Base-by-base conservation (phyloP, 2,113 vertebrate species). In the Rhabdornis inornatus region DNA sequence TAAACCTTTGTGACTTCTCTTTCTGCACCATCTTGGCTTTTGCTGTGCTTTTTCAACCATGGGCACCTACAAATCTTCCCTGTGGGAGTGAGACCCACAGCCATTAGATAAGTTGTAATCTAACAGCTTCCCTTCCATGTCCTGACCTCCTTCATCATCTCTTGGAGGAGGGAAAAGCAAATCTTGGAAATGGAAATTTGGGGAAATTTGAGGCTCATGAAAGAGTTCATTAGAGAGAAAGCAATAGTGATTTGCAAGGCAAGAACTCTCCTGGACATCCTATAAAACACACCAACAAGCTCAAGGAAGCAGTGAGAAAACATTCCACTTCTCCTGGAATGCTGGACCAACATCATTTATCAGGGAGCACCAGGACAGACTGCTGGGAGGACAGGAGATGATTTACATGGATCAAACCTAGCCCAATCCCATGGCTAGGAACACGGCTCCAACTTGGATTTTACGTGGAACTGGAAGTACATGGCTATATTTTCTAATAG, bases 321-420 rank as follows among this genome's bases (percentile, higher is more conserved):
- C 22, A 18, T 30, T 44, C 18, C 24, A 16, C 33, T 81, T 42
- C 53, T 75, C 50, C 72, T 87, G 61, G 39, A 2, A 1, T n/a
- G 40, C 6, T 2, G 7, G 59, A 78, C n/a, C 35, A 70, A 49
- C 0, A 0, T 6, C 1, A 2, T 50, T 22, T 55, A 80, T 87
- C 57, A 68, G 39, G 52, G 37, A 75, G 40, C 1, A 4, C 27
- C 44, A 75, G 31, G 30, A 57, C 42, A 74, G 15, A 28, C 6
- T 24, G 7, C 68, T 90, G 47, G 44, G 47, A 76, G 40, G 65
- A 57, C 74, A 75, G 77, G 15, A 61, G 61, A 44, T 2, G 0
- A 70, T 27, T 77, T n/a, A 14, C 0, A 0, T 39, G 68, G 68
- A 57, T 77, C 59, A 79, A 70, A 66, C 17, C 22, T 50, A 91